A percentile compares a stretch with the other conserved stretches of the same genome.
Evolutionary conservation across 2,113 vertebrate species (phyloP).

Genomic region (Thryonomys swinderianus): DNA sequence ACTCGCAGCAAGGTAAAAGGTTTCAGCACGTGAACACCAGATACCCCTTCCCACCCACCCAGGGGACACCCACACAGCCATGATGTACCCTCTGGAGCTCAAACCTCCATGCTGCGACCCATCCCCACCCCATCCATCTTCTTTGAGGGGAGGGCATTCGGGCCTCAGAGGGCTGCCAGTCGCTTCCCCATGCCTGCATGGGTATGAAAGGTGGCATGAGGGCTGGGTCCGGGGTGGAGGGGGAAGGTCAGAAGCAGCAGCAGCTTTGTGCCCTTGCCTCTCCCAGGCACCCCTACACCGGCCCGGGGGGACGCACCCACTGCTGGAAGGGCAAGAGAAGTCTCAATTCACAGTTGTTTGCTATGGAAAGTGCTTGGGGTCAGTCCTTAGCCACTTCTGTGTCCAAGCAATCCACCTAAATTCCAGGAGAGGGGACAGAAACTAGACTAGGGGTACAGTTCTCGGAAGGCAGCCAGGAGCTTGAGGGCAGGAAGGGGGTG

Average conservation of each 20-base stretch:
- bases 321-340: not conserved
- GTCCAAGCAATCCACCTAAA: conserved; percentile 41
- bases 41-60: conserved; percentile 28
- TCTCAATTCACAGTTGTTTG: conserved; percentile 78
- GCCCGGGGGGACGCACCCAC: not conserved
- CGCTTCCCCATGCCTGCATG: conserved; percentile 26
- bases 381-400: conserved; percentile 40
- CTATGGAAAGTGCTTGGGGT: conserved; percentile 70
- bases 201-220: conserved; percentile 46
- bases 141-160: conserved; percentile 14
- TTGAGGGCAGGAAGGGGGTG: not conserved
- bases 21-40: conserved; percentile 69
- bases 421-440: not conserved
- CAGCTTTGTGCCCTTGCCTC: conserved; percentile 23
- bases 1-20: conserved; percentile 63
- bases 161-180: not conserved
- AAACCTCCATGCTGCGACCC: not conserved
- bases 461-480: conserved; percentile 21
- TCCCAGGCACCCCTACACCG: not conserved
- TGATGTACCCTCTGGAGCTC: conserved; percentile 15
- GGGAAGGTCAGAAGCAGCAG: conserved; percentile 50
- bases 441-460: not conserved
- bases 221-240: not conserved
- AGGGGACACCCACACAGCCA: not conserved
- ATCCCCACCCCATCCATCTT: not conserved